Evolutionary conservation across 2,797 vertebrate species (phyloP).

Genomic region (Sebastes nivosus): DNA sequence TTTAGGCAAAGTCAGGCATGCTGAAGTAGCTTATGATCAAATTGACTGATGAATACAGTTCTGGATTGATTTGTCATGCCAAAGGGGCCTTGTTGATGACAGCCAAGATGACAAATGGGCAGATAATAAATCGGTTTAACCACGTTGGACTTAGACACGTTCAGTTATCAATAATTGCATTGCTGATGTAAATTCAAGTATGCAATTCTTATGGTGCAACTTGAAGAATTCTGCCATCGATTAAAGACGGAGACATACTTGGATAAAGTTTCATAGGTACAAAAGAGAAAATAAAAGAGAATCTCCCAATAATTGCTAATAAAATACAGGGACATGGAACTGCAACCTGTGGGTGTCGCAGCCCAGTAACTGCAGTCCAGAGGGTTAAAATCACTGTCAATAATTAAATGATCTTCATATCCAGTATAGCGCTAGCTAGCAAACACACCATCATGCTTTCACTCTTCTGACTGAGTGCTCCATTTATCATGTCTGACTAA

Average conservation of each 20-base stretch:
- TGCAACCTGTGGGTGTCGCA: background rate
- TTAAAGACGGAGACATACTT: background rate
- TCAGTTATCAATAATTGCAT: background rate
- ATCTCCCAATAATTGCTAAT: background rate
- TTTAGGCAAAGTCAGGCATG: background rate
- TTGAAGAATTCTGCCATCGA: background rate
- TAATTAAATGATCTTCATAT: background rate
- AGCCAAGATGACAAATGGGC: conserved; percentile 1
- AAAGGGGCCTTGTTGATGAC: background rate
- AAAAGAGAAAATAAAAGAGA: background rate
- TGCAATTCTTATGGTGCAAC: background rate
- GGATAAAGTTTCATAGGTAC: background rate
- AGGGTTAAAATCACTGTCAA: background rate
- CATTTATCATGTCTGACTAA: conserved; percentile 17
- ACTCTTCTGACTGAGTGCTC: background rate
- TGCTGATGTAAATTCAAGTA: background rate
- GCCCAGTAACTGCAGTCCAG: background rate
- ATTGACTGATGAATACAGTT: background rate
- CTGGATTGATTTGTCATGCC: background rate
- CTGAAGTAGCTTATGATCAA: background rate
- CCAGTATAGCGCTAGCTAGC: background rate
- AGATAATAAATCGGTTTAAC: background rate
- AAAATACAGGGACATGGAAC: background rate
- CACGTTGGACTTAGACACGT: background rate
- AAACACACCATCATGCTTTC: conserved; percentile 1